Evolutionary conservation across 1,140 invertebrate species (phyloP).

Genomic region (Phymorhynchus buccinoides): DNA sequence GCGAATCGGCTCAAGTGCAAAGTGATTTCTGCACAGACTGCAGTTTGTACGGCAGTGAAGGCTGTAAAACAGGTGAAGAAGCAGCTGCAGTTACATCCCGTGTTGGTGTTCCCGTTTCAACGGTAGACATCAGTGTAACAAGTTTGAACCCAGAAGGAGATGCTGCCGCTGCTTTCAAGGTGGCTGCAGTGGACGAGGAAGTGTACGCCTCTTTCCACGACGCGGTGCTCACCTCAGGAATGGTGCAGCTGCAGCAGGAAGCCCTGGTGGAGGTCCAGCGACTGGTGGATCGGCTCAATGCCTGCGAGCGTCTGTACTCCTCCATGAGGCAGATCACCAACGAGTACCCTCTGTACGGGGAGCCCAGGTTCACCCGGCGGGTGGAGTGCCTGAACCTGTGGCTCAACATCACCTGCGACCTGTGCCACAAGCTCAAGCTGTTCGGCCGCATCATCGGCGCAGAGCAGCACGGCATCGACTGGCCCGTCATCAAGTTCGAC

Average conservation of each 20-base stretch:
- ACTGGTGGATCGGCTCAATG: constrained; percentile 82
- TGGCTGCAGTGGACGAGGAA: constrained; percentile 35
- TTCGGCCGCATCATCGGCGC: constrained; percentile 83
- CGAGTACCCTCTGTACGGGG: constrained; percentile 83
- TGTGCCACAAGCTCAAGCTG: constrained; percentile 85
- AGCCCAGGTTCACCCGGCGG: constrained; percentile 79
- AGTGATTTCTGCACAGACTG: not conserved
- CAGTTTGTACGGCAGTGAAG: not conserved
- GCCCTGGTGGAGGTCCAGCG: constrained; percentile 83
- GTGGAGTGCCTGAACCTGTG: constrained; percentile 88
- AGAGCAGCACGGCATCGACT: constrained; percentile 69
- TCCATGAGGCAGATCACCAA: constrained; percentile 84
- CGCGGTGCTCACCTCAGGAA: constrained; percentile 51
- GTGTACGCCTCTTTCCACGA: constrained; percentile 56
- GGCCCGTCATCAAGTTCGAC: constrained; percentile 69
- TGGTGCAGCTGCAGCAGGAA: constrained; percentile 63
- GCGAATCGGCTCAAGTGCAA: not conserved
- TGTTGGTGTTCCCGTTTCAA: not conserved
- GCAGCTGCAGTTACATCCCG: not conserved
- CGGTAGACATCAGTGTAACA: not conserved
- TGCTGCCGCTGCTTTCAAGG: constrained; percentile 35
- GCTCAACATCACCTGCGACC: constrained; percentile 90
- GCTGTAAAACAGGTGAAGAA: not conserved
- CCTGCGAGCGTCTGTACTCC: constrained; percentile 86
- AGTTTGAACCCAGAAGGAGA: constrained; percentile 6